These are phyloP conservation scores for Collichthys lucidus DNA, from an alignment of 2,113 vertebrate species.

Conservation along the genomic window DNA sequence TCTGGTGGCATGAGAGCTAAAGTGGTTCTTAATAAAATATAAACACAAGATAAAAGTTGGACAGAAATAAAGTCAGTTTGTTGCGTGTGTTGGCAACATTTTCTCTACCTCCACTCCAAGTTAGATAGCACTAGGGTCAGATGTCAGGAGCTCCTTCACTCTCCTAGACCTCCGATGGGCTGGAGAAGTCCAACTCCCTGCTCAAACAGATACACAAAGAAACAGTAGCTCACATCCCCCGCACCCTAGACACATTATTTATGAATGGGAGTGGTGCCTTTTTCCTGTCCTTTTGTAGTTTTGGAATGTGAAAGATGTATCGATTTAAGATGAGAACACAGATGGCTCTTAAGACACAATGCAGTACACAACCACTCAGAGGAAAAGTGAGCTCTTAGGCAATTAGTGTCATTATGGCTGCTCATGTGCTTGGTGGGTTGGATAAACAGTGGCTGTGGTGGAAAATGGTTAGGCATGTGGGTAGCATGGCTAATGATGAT, in stretches of 20 bases:
- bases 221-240: constrained; percentile 61
- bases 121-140: constrained; percentile 51
- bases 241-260: constrained; percentile 60
- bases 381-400: constrained; percentile 71
- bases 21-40: not conserved
- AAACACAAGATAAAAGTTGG: not conserved
- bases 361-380: constrained; percentile 64
- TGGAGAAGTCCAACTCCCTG: constrained; percentile 18
- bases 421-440: constrained; percentile 70
- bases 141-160: constrained; percentile 58
- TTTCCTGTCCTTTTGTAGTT: constrained; percentile 59
- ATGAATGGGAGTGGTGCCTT: constrained; percentile 67
- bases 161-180: constrained; percentile 38
- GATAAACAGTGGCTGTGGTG: constrained; percentile 63
- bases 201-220: constrained; percentile 59
- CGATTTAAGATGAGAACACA: constrained; percentile 65
- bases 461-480: constrained; percentile 63
- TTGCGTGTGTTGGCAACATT: constrained; percentile 8
- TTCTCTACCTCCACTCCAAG: constrained; percentile 30
- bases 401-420: constrained; percentile 76
- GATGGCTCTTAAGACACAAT: constrained; percentile 68
- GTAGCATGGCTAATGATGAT: constrained; percentile 61
- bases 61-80: constrained; percentile 23
- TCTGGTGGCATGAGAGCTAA: not conserved
- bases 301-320: constrained; percentile 68